phyloP scores from a whole-genome alignment of 2,888 invertebrate species.

The Callyntrura guangdongensis region DNA sequence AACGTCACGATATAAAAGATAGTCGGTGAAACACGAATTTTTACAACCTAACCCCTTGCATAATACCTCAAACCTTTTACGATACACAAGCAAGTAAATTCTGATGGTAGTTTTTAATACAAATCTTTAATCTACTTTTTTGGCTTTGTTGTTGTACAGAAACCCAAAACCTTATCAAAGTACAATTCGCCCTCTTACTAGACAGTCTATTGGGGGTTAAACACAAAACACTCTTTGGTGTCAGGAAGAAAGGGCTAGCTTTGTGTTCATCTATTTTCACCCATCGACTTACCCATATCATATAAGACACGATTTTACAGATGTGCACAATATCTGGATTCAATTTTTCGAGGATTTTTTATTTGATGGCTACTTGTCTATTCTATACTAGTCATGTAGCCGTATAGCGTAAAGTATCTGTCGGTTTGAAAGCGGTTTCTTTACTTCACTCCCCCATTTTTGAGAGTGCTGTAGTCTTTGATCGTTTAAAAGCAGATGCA shows the following conservation, averaged over 20 bases:
- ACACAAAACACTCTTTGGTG: too few relatives aligned
- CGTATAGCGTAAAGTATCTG: slow-evolving; percentile 50
- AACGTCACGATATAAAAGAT: too few relatives aligned
- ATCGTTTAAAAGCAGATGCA: slow-evolving; percentile 60
- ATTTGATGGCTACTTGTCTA: slow-evolving; percentile 72
- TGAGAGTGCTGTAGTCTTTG: slow-evolving; percentile 19
- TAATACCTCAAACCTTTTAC: too few relatives aligned
- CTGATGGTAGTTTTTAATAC: too few relatives aligned
- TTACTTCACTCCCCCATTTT: neutral
- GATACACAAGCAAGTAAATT: too few relatives aligned
- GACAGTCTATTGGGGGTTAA: too few relatives aligned
- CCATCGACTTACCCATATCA: neutral
- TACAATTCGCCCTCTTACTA: too few relatives aligned
- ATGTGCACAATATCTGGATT: slow-evolving; percentile 40
- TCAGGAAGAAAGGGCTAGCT: neutral
- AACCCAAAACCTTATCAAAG: too few relatives aligned
- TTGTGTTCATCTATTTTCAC: slow-evolving; percentile 6
- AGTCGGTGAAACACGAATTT: too few relatives aligned
- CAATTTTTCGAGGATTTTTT: slow-evolving; percentile 72
- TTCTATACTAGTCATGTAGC: neutral
- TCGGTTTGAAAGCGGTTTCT: slow-evolving; percentile 3
- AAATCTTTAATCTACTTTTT: too few relatives aligned
- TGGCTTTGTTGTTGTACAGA: too few relatives aligned
- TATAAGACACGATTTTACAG: neutral
- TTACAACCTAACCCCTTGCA: too few relatives aligned